Conservation (phyloP, 92 coral and sea anemone species). For the Bergia puertoricense region DNA sequence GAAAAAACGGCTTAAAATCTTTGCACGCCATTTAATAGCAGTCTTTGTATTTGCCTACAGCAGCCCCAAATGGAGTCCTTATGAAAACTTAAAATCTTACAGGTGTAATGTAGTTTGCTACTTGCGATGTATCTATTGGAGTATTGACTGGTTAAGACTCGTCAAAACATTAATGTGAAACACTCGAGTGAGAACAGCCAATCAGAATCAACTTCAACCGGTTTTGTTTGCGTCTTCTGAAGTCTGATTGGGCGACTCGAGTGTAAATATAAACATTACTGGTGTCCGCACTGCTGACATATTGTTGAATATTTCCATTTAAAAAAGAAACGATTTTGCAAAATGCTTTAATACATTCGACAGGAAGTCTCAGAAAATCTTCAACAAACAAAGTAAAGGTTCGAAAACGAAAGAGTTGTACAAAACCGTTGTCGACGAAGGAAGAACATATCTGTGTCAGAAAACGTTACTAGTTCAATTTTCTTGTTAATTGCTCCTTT, state of each 20-base stretch:
- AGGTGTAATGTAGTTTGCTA: neutral
- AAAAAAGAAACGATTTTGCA: neutral
- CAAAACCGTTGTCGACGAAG: neutral
- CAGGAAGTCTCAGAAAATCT: neutral
- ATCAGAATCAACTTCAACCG: conserved; percentile 15
- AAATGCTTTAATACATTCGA: neutral
- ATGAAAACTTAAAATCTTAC: neutral
- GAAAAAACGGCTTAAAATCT: conserved; percentile 45
- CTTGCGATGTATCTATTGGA: neutral
- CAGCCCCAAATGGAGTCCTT: neutral
- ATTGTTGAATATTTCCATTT: neutral
- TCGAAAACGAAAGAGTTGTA: neutral
- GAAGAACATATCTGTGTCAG: neutral
- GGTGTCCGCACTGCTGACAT: neutral
- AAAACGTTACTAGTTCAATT: neutral
- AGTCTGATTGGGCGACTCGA: conserved; percentile 9
- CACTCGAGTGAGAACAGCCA: neutral
- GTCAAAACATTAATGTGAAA: conserved; percentile 4
- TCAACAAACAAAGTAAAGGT: neutral
- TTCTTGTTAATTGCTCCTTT: neutral
- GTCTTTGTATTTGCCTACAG: neutral
- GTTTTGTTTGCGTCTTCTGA: neutral
- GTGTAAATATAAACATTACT: conserved; percentile 38
- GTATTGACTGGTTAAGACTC: neutral
- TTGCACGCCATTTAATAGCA: conserved; percentile 26